A percentile compares a stretch with the other conserved stretches of the same genome.
phyloP scores from a whole-genome alignment of 2,797 vertebrate species.

The Channallabes apus region DNA sequence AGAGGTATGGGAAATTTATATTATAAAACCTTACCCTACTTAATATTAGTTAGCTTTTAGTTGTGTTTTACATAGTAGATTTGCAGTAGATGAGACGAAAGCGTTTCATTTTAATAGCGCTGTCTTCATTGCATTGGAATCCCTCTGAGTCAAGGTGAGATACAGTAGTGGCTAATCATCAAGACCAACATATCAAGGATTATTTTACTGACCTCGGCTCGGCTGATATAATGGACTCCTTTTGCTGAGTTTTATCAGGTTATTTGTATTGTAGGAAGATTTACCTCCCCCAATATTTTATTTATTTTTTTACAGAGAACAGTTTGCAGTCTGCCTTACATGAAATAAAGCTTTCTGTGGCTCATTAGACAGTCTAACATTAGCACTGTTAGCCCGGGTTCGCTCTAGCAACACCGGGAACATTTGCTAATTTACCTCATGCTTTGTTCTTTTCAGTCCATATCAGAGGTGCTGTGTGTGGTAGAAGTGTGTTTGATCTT shows the following conservation, averaged over 20 bases:
- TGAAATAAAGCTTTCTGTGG: neutral
- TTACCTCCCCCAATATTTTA: neutral
- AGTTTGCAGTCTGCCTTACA: too few species aligned
- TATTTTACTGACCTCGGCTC: neutral
- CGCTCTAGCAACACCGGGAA: neutral
- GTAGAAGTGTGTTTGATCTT: slow-evolving; percentile 50
- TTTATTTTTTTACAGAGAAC: too few species aligned
- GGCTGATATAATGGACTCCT: neutral
- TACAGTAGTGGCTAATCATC: neutral
- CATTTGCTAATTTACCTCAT: slow-evolving; percentile 28
- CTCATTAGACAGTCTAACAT: slow-evolving; percentile 14
- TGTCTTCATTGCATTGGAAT: too few species aligned
- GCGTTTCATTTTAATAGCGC: neutral
- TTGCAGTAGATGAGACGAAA: too few species aligned
- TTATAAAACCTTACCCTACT: too few species aligned
- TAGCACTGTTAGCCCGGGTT: neutral
- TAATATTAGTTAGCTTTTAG: too few species aligned
- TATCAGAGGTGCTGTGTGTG: slow-evolving; percentile 23
- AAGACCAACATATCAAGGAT: neutral
- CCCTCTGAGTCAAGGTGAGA: neutral
- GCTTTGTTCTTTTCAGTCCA: slow-evolving; percentile 41
- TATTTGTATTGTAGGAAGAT: neutral
- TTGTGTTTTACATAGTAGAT: too few species aligned
- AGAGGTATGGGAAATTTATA: too few species aligned
- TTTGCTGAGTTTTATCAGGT: neutral